Percentiles rank a stretch among this genome's conserved stretches.
phyloP scores from a whole-genome alignment of 2,888 invertebrate genomes.

The Hemistola chrysoprasaria region DNA sequence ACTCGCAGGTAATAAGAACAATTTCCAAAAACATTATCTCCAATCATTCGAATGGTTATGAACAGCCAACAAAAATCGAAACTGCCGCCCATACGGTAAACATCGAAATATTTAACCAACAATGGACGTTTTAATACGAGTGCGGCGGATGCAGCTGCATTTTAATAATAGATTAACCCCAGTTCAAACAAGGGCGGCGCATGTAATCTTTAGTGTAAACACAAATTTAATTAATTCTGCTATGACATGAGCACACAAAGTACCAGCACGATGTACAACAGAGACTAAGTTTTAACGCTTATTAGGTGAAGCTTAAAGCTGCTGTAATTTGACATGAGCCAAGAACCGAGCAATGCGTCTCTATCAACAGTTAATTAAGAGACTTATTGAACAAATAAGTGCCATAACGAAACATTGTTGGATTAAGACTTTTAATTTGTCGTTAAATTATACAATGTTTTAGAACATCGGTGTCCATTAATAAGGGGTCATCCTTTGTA shows the following conservation, averaged over 20 bases:
- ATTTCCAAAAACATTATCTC: too few species aligned
- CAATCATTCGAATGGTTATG: neutral
- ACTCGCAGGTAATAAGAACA: too few species aligned
- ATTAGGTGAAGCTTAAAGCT: too few species aligned
- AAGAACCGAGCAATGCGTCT: too few species aligned
- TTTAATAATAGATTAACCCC: constrained; percentile 68
- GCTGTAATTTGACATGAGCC: too few species aligned
- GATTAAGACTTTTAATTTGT: too few species aligned
- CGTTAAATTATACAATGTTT: too few species aligned
- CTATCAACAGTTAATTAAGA: too few species aligned
- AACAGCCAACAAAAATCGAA: constrained; percentile 14
- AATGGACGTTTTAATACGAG: constrained; percentile 36
- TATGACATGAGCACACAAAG: constrained; percentile 45
- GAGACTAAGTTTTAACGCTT: constrained; percentile 1
- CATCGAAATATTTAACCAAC: constrained; percentile 35
- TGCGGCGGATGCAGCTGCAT: constrained; percentile 53
- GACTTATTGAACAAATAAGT: too few species aligned
- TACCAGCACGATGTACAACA: constrained; percentile 13
- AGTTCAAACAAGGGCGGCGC: constrained; percentile 48
- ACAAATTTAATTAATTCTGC: constrained; percentile 67
- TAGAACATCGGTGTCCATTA: too few species aligned
- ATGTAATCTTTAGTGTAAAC: constrained; percentile 68
- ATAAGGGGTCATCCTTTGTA: too few species aligned
- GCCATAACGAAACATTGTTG: too few species aligned
- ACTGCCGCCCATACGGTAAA: constrained; percentile 22